Base-by-base conservation (phyloP, 2,888 invertebrate genomes). In the Lepidochrysops patricia region DNA sequence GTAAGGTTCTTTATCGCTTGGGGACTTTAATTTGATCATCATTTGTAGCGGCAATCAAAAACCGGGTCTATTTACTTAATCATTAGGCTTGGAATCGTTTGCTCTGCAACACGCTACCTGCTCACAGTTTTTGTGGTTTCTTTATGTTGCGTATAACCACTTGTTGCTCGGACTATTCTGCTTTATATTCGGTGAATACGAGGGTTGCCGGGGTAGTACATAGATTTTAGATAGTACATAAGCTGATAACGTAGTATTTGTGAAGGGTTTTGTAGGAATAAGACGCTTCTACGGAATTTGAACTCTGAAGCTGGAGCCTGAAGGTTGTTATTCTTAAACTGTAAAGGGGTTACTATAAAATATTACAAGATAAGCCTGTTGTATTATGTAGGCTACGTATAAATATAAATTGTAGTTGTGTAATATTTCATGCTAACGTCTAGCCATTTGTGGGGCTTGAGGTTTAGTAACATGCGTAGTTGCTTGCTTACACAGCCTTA, bases 111-210 rank as follows among this genome's bases (percentile, higher is more conserved):
- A 72, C 68, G 73, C 81, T 86, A 86, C 87, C 88, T 88, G 85
- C 82, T 79, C 73, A 64, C 63, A 71, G 79, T 82, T 85, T 85
- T 85, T 85, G 80, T 85, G 76, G 72, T 82, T 74, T 83, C 80
- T 82, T 82, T 76, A 79, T 79, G 69, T 82, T 79, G 80, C 81
- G 79, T 79, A 79, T 79, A 80, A 77, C 80, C 87, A 87, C 87
- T 88, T 88, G 86, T 86, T 84, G 84, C 80, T 80, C 72, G 82
- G 82, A 80, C 78, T 79, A 79, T 72, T 76, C 72, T 74, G 74
- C 73, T 77, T 77, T 75, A 72, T 72, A 72, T 75, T 74, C 70
- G 70, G 67, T 72, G 67, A 67, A 68, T 68, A 68, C 68, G 54
- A 32, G 54, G 54, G 54, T 54, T 54, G 54, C 52, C 27, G 52